A percentile compares a stretch with the other conserved stretches of the same genome.
These are phyloP conservation scores for Meghimatium bilineatum DNA, from an alignment of 2,888 invertebrate species.

Conservation along the genomic window DNA sequence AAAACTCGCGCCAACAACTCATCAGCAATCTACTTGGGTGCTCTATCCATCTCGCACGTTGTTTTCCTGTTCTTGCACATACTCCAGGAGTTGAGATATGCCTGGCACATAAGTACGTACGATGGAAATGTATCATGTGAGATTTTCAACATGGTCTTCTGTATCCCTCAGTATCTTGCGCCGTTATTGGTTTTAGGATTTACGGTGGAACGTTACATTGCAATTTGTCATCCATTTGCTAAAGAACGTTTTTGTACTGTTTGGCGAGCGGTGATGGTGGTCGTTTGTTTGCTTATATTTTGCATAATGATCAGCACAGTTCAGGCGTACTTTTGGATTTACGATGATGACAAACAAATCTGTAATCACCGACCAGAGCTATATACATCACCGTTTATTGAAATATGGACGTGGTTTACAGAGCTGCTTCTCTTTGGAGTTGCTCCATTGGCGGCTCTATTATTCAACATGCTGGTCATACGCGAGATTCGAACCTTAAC, in stretches of 20 bases:
- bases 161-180: slow-evolving; percentile 72
- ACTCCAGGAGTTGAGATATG: slow-evolving; percentile 71
- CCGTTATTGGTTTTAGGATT: slow-evolving; percentile 76
- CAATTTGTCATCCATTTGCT: slow-evolving; percentile 72
- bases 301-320: slow-evolving; percentile 65
- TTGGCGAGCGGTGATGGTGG: slow-evolving; percentile 66
- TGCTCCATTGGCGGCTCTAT: slow-evolving; percentile 71
- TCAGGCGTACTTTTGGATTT: slow-evolving; percentile 74
- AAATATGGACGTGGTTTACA: slow-evolving; percentile 72
- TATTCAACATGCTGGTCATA: slow-evolving; percentile 75
- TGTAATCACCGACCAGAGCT: slow-evolving; percentile 62
- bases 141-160: slow-evolving; percentile 68
- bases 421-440: slow-evolving; percentile 72
- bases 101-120: slow-evolving; percentile 71
- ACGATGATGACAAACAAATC: slow-evolving; percentile 56
- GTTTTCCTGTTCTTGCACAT: slow-evolving; percentile 72
- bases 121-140: slow-evolving; percentile 68
- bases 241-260: slow-evolving; percentile 74
- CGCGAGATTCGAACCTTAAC: slow-evolving; percentile 72
- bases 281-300: slow-evolving; percentile 58
- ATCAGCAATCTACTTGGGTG: slow-evolving; percentile 75
- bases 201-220: slow-evolving; percentile 76
- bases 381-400: slow-evolving; percentile 57
- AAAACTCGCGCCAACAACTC: slow-evolving; percentile 73
- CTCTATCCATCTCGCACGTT: slow-evolving; percentile 72